Conservation (phyloP, 2,888 invertebrate species). For the Lithodes maja region DNA sequence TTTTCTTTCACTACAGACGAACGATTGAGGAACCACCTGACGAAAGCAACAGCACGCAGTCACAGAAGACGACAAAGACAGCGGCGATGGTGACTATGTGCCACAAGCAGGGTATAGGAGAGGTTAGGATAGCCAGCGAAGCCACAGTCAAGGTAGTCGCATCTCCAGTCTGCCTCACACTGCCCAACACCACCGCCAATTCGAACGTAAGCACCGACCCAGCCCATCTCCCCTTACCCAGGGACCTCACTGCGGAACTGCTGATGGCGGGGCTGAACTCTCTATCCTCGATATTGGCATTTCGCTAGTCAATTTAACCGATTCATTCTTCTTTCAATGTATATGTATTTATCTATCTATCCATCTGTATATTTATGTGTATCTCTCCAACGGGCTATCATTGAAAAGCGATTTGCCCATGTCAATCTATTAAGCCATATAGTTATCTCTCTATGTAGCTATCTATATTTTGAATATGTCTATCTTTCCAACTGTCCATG, state of each 20-base stretch:
- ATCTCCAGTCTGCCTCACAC: constrained; percentile 39
- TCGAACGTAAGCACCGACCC: background rate
- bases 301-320: background rate
- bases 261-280: background rate
- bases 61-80: background rate
- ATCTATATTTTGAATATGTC: too few species aligned
- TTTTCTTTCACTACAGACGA: too few species aligned
- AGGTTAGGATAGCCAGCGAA: constrained; percentile 52
- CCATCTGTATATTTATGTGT: too few species aligned
- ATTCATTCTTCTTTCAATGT: too few species aligned
- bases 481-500: too few species aligned
- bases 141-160: constrained; percentile 58
- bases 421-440: too few species aligned
- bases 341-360: too few species aligned
- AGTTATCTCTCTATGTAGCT: too few species aligned
- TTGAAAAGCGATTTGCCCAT: too few species aligned
- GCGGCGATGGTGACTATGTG: constrained; percentile 46
- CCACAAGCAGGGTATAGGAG: constrained; percentile 55
- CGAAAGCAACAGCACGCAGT: background rate
- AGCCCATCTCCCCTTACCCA: background rate
- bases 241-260: background rate
- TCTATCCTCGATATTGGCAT: constrained; percentile 12
- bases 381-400: too few species aligned
- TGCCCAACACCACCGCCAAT: background rate
- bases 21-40: too few species aligned